phyloP scores from a whole-genome alignment of 2,888 invertebrate species.

The Thecophora atra region DNA sequence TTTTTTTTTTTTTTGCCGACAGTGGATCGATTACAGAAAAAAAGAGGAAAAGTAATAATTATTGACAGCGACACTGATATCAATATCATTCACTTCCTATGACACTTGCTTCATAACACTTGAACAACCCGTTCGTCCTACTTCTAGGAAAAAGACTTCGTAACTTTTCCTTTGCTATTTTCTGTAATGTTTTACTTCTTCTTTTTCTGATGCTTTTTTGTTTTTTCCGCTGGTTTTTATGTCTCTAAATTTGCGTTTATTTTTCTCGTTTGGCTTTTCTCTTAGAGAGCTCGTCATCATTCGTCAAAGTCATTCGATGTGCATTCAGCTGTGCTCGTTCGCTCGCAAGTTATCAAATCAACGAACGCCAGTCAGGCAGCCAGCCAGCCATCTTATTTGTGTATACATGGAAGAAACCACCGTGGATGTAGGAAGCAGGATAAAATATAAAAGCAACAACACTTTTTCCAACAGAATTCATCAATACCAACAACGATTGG shows the following conservation, averaged over 20 bases:
- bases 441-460: background rate
- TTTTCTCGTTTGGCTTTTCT: background rate
- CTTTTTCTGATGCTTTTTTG: background rate
- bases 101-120: constrained; percentile 7
- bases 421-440: background rate
- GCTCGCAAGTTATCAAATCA: constrained; percentile 22
- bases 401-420: background rate
- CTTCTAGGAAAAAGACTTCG: background rate
- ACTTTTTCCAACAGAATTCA: background rate
- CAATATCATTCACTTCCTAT: background rate
- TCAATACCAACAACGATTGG: background rate
- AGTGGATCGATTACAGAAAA: too few species aligned
- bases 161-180: background rate
- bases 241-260: too few species aligned
- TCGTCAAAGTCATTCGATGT: constrained; percentile 22
- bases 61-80: background rate
- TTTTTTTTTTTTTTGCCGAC: too few species aligned
- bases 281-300: background rate
- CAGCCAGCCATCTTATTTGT: background rate
- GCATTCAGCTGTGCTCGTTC: constrained; percentile 21
- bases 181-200: background rate
- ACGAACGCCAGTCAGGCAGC: background rate
- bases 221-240: background rate
- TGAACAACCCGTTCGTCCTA: background rate
- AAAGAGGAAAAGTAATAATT: too few species aligned